phyloP scores from a whole-genome alignment of 2,888 invertebrate species.

The Polia nebulosa region DNA sequence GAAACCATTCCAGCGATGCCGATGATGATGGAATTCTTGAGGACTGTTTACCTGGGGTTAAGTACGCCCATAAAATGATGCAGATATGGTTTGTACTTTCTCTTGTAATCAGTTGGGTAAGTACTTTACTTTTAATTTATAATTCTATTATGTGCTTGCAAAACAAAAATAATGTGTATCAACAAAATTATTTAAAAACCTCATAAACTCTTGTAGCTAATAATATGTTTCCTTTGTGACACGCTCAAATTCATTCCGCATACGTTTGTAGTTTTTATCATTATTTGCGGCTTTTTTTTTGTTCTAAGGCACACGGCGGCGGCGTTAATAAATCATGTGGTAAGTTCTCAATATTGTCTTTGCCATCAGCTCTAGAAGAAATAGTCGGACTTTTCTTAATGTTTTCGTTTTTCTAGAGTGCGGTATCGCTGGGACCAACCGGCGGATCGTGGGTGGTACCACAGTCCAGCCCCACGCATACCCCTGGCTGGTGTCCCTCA shows the following conservation, averaged over 20 bases:
- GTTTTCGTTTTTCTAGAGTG: constrained; percentile 76
- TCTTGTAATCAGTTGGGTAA: constrained; percentile 76
- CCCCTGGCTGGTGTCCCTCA: constrained; percentile 91
- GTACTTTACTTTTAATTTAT: constrained; percentile 53
- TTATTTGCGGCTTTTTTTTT: constrained; percentile 14
- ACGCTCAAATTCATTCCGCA: neutral
- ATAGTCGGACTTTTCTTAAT: neutral
- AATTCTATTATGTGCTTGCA: neutral
- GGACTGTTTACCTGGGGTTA: constrained; percentile 68
- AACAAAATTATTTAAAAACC: neutral
- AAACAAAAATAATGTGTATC: neutral
- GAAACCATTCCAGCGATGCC: constrained; percentile 70
- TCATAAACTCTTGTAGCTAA: neutral
- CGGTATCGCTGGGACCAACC: constrained; percentile 82
- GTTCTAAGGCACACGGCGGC: constrained; percentile 71
- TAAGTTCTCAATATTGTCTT: constrained; percentile 64
- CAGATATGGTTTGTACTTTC: constrained; percentile 73
- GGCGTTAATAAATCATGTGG: constrained; percentile 77
- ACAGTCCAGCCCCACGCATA: constrained; percentile 87
- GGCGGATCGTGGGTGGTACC: constrained; percentile 90
- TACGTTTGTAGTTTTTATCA: neutral
- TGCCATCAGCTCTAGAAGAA: neutral
- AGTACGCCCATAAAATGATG: constrained; percentile 82
- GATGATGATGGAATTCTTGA: constrained; percentile 73
- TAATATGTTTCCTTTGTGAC: neutral